Evolutionary conservation across 1,140 invertebrate species (phyloP), one percentile per base, ranked within the genome.

Genomic region (Parapsyche elsis): DNA sequence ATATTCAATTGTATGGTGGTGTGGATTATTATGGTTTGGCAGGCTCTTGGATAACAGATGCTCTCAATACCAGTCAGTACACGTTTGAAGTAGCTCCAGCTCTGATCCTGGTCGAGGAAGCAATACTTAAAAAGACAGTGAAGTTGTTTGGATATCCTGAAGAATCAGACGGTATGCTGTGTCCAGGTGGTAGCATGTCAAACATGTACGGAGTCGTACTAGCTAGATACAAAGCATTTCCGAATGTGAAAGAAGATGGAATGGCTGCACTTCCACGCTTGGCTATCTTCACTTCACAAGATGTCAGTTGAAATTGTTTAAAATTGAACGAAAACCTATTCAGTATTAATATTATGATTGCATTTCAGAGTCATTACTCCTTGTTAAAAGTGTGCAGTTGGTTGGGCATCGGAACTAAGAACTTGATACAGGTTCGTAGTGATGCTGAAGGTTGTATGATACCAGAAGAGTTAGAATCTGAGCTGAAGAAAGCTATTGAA

Each of bases 101-200:
- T 0, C 94, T 94, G 83, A 93, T 92, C 0, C 84, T 95, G 0
- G 90, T 94, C 26, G 94, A 95, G 83, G 86, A 90, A 16, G 90
- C 91, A 84, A 86, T 95, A 0, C 85, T 95, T 19, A 84, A 87
- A 0, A 90, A 90, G 67, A 90, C 94, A 67, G 86, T 93, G 0
- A 84, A 90, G 7, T 84, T 94, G 9, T 90, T 96, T 79, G 94
- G 95, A 0, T 96, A 91, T 85, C 61, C 83, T 30, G 70, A 84
- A 76, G 84, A 90, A 30, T 92, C 91, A 0, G 94, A 95, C 85
- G 94, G 94, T 2, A 94, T 94, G n/a, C 91, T 94, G 75, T 89
- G 91, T 53, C 93, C 94, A n/a, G 94, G 97, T 59, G 97, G 97
- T 5, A 96, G 95, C 78, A 91, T 96, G 0, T 94, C 96, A 0